Evolutionary conservation across 2,888 invertebrate species (phyloP), one percentile per base, ranked within the genome.

Genomic region (Pyrocoelia pectoralis): DNA sequence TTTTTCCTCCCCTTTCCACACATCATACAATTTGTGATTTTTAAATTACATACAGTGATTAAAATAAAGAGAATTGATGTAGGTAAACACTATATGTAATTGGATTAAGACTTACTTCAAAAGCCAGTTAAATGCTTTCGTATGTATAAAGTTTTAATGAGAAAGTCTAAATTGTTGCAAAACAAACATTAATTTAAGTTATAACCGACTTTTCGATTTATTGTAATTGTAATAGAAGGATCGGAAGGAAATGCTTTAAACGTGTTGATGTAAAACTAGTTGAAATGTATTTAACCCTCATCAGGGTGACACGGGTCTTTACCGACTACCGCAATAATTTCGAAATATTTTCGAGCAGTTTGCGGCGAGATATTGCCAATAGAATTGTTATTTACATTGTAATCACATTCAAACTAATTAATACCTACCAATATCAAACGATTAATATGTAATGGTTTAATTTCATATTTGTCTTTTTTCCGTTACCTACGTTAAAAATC

Each of bases 231-330:
- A 43, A 43, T 15, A 8, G 41, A 8, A 13, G 9, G 15, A 43
- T 43, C 13, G 41, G 15, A 43, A 43, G 41, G 41, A 43, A 43
- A 43, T 43, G 41, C 41, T 15, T 43, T 15, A 43, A 43, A 13
- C 14, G 41, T 43, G 41, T 56, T 56, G 65, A 52, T 60, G 60
- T 65, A 61, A 61, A 56, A 61, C 56, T 51, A 55, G 52, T 61
- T 56, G 53, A 48, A 65, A 61, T 50, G 53, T 52, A 60, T 61
- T 43, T 43, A 43, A 43, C 41, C 41, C 41, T 43, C 15, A 43
- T 43, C 41, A 43, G 13, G n/a, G 41, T 43, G 41, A 43, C 41
- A 43, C 15, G 41, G 15, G 13, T 43, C 10, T 15, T 15, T 13
- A 43, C 41, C 15, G 8, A 15, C 10, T 43, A 43, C 41, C 41